phyloP scores from a whole-genome alignment of 2,888 invertebrate genomes.

The Dasypolia templi region DNA sequence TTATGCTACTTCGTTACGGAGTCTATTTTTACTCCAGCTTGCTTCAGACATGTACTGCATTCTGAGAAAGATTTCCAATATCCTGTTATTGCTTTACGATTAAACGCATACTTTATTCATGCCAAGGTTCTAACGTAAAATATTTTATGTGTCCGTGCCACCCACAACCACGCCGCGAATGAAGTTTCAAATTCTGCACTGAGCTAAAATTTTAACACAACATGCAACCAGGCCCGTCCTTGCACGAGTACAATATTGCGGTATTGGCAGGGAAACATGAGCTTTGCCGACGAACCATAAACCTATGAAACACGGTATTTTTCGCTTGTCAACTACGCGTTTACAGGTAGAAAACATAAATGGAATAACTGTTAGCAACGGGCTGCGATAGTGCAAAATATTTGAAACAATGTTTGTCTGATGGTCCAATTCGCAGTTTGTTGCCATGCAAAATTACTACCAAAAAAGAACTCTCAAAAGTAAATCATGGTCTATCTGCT shows the following conservation, averaged over 20 bases:
- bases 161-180: conserved; percentile 8
- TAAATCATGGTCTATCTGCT: not conserved
- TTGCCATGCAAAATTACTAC: not conserved
- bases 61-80: conserved; percentile 24
- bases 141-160: conserved; percentile 8
- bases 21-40: conserved; percentile 17
- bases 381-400: conserved; percentile 27
- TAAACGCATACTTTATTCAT: conserved; percentile 13
- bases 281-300: conserved; percentile 16
- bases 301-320: conserved; percentile 23
- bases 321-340: conserved; percentile 25
- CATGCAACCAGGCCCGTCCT: conserved; percentile 44
- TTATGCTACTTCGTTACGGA: not conserved
- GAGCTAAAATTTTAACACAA: conserved; percentile 22
- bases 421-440: conserved; percentile 11
- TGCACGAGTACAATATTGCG: conserved; percentile 20
- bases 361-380: conserved; percentile 10
- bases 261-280: conserved; percentile 35
- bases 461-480: not conserved
- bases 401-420: conserved; percentile 1
- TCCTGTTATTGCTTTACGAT: conserved; percentile 23
- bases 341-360: conserved; percentile 10
- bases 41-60: conserved; percentile 4
- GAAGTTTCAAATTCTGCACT: conserved; percentile 41
- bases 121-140: conserved; percentile 26